Evolutionary conservation across 1,140 invertebrate genomes (phyloP).

Genomic region (Gonatopus flavifemur): DNA sequence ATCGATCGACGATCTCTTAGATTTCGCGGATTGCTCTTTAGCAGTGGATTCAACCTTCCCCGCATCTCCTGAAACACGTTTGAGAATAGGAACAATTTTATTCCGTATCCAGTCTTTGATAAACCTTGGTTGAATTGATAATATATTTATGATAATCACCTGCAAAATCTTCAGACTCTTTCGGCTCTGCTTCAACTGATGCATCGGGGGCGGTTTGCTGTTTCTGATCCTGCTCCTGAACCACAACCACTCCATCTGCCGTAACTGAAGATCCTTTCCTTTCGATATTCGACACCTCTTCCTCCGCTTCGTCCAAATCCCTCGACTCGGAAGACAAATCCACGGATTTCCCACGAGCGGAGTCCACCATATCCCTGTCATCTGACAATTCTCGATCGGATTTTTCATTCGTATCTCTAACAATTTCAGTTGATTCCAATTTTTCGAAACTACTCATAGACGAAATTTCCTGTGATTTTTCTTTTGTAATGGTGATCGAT

Average conservation of each 20-base stretch:
- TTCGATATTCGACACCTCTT: background rate
- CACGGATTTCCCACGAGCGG: slow-evolving; percentile 48
- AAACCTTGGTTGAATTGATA: too few species aligned
- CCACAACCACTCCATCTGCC: slow-evolving; percentile 1
- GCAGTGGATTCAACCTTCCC: too few species aligned
- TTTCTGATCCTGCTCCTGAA: too few species aligned
- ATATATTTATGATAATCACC: too few species aligned
- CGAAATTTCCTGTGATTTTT: slow-evolving; percentile 28
- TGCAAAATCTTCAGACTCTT: slow-evolving; percentile 35
- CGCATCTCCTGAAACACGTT: too few species aligned
- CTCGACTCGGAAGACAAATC: slow-evolving; percentile 22
- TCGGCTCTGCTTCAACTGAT: background rate
- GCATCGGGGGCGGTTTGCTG: background rate
- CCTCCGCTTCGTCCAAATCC: slow-evolving; percentile 13
- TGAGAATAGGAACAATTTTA: too few species aligned
- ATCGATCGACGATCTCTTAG: slow-evolving; percentile 9
- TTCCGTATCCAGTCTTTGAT: too few species aligned
- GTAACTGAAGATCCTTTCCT: slow-evolving; percentile 4
- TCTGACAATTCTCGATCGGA: slow-evolving; percentile 4
- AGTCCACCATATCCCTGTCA: slow-evolving; percentile 25
- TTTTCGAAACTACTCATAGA: background rate
- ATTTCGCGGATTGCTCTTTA: too few species aligned
- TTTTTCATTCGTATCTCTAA: slow-evolving; percentile 6
- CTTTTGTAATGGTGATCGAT: too few species aligned
- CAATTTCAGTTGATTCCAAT: slow-evolving; percentile 6